These are phyloP conservation scores for Perdix hodgsoniae DNA, from an alignment of 2,797 vertebrate genomes.

Conservation along the genomic window DNA sequence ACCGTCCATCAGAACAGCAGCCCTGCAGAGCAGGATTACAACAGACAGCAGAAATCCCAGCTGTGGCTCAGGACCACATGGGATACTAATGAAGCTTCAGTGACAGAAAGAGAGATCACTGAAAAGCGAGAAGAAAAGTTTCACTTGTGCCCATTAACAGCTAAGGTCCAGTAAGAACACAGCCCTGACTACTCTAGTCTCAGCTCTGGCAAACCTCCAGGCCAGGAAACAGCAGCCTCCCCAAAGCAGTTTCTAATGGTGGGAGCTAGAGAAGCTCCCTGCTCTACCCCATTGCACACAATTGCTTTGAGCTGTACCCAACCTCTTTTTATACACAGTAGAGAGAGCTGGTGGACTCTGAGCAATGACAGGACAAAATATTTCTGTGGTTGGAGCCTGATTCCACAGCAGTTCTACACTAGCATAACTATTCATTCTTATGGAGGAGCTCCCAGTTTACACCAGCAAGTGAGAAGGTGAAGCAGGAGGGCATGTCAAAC, in stretches of 20 bases:
- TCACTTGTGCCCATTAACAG: background rate
- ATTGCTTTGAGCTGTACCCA: background rate
- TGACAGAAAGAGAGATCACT: background rate
- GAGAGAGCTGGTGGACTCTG: background rate
- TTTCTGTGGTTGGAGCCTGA: background rate
- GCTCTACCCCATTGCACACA: background rate
- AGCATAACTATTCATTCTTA: background rate
- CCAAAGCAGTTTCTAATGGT: background rate
- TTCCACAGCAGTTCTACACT: background rate
- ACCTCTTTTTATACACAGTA: fast-evolving
- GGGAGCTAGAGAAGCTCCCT: background rate
- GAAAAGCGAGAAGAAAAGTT: background rate
- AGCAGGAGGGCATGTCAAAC: background rate
- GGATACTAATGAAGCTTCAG: background rate
- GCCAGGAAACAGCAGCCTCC: background rate
- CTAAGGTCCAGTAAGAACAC: constrained; percentile 4
- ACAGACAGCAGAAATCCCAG: background rate
- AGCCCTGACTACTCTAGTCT: background rate
- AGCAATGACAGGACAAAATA: background rate
- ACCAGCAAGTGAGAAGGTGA: background rate
- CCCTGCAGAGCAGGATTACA: background rate
- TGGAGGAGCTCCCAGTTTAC: background rate
- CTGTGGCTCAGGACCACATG: background rate
- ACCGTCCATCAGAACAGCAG: background rate
- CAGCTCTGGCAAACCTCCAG: background rate